Conservation (phyloP, 2,888 invertebrate genomes). For the Sinopyrophorus schimmeli region DNA sequence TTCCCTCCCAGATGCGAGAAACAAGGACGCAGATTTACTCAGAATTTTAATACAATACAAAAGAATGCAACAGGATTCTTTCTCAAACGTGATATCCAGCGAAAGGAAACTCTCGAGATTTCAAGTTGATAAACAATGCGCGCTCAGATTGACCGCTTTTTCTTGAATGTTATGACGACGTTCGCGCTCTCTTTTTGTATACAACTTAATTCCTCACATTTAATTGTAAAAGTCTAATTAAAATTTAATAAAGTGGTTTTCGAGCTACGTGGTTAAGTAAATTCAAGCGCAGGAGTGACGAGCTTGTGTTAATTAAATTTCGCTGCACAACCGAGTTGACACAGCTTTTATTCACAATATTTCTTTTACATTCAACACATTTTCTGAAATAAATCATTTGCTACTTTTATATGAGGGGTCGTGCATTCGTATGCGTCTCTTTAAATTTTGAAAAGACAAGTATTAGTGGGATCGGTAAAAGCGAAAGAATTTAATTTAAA, state of each 20-base stretch:
- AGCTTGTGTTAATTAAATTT: slow-evolving; percentile 5
- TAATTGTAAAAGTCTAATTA: neutral
- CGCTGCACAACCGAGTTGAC: neutral
- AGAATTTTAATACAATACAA: slow-evolving; percentile 13
- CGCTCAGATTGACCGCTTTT: too few species aligned
- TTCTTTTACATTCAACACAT: neutral
- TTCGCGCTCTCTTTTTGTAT: too few species aligned
- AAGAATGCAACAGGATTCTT: neutral
- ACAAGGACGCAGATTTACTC: slow-evolving; percentile 26
- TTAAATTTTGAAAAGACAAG: too few species aligned
- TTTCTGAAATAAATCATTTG: too few species aligned
- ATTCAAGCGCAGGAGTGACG: neutral
- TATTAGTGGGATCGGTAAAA: too few species aligned
- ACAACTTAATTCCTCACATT: too few species aligned
- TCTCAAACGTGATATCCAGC: neutral
- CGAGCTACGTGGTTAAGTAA: neutral
- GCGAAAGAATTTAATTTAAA: too few species aligned
- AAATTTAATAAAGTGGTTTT: slow-evolving; percentile 1
- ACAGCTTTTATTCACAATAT: neutral
- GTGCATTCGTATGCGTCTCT: too few species aligned
- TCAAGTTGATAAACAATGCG: too few species aligned
- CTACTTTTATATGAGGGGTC: too few species aligned
- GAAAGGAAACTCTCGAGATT: neutral
- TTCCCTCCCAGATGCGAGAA: slow-evolving; percentile 26
- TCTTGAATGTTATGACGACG: too few species aligned